Evolutionary conservation across 2,113 vertebrate genomes (phyloP), one percentile per base, ranked within the genome.

Genomic region (Phyllopteryx taeniolatus): DNA sequence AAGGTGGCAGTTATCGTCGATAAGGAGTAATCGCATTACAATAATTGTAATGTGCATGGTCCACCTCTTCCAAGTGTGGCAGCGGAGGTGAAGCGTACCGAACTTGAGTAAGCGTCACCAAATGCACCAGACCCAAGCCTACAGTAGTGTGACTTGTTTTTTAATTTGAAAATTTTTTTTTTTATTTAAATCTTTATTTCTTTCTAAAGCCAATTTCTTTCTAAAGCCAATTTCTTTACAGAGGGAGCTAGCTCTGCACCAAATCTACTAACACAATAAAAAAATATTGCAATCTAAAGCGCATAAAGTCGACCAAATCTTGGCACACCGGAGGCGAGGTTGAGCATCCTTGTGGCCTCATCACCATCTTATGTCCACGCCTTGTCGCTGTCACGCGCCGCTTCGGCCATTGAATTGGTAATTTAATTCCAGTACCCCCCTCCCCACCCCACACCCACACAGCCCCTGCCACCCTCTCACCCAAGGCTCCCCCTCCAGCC

Each of bases 391-490:
- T 80, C 54, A 65, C 80, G 82, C 70, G 44, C 72, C 46, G 81
- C 83, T 86, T 80, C 74, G 78, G 81, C 85, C 83, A 85, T 80
- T 89, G 85, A 88, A 89, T 90, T 87, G 85, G 86, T 91, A 84
- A 92, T 91, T 90, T 90, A 81, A 88, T 87, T 88, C 81, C 86
- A 81, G 74, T 70, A 59, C 73, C 70, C 79, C 77, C 67, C 74
- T 85, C 83, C 73, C 79, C 76, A 73, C 77, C 80, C 80, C 79
- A 74, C 73, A 74, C 79, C 47, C 47, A 14, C 20, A 20, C 53
- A 73, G 74, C 75, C 49, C 49, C 49, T 78, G 68, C 60, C 74
- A 73, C 68, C 68, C 65, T 65, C 49, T 35, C 22, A 53, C 49
- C 31, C 31, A 39, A 68, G 83, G 71, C 78, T 75, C 80, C 72